phyloP scores from a whole-genome alignment of 2,113 vertebrate species.

The Hyaena hyaena region DNA sequence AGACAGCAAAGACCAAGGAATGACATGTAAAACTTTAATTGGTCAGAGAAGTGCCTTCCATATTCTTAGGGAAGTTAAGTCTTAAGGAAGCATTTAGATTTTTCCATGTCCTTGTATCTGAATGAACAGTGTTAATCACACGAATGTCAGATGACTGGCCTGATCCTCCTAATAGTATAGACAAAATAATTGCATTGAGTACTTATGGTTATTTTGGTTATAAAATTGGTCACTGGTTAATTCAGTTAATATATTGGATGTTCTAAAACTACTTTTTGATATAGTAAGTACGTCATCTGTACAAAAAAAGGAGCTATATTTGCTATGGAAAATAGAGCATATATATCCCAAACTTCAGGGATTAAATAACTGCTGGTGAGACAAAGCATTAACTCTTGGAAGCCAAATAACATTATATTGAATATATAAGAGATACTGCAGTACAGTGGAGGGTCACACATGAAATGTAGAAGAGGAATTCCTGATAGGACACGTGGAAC shows the following conservation, averaged over 20 bases:
- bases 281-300: neutral
- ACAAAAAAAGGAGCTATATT: neutral
- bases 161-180: neutral
- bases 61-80: neutral
- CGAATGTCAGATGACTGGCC: neutral
- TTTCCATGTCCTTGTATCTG: neutral
- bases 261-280: neutral
- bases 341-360: neutral
- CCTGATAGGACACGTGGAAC: neutral
- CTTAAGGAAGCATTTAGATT: neutral
- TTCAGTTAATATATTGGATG: neutral
- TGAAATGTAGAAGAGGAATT: neutral
- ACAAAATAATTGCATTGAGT: neutral
- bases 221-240: neutral
- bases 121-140: neutral
- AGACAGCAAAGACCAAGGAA: neutral
- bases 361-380: neutral
- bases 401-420: neutral
- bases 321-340: conserved; percentile 18
- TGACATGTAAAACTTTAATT: neutral
- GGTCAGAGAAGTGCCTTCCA: neutral
- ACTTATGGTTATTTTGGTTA: conserved; percentile 40
- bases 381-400: neutral
- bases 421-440: neutral
- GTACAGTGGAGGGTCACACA: neutral